Evolutionary conservation across 2,888 invertebrate genomes (phyloP), one percentile per base, ranked within the genome.

Genomic region (Brenthis hecate): DNA sequence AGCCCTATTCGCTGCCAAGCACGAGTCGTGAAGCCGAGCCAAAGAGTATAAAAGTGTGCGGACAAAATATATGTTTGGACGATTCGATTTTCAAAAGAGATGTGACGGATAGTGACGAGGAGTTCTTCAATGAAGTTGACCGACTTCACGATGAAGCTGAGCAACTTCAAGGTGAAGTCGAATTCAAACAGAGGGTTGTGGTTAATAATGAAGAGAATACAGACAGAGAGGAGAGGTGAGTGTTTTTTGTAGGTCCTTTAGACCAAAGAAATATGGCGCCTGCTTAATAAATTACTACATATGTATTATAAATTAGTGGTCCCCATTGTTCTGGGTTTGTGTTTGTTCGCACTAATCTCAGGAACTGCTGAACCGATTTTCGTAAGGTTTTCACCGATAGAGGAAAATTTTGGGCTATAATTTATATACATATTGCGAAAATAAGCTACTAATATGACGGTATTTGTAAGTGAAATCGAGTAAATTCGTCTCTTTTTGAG

Each of bases 41-140:
- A 0, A 84, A 81, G 13, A 84, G 84, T 32, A 83, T 91, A 0
- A 92, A 92, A 70, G 92, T 93, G 0, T 92, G 93, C 61, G 93
- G 93, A 0, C 93, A 93, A 70, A 93, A 92, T 63, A 91, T 93
- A n/a, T 93, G 92, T 51, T 69, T 93, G 1, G 92, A 91, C 32
- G 90, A 92, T 61, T 92, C 92, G 0, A 81, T 93, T 16, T 80
- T 92, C 56, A 88, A 88, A 61, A 76, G 92, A 36, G 79, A 70
- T 14, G 71, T 71, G 0, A 80, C 80, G 0, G 87, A 87, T 0
- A 87, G 87, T 13, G 91, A 91, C 72, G 88, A 88, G 1, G 91
- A 91, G 2, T 88, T 88, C 63, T 90, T 89, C 14, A 77, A 80
- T 1, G 89, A 89, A 32, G 83, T 86, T 0, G 89, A 89, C 51